Conservation (phyloP, 2,113 vertebrate genomes). For the Trematocara zebra region DNA sequence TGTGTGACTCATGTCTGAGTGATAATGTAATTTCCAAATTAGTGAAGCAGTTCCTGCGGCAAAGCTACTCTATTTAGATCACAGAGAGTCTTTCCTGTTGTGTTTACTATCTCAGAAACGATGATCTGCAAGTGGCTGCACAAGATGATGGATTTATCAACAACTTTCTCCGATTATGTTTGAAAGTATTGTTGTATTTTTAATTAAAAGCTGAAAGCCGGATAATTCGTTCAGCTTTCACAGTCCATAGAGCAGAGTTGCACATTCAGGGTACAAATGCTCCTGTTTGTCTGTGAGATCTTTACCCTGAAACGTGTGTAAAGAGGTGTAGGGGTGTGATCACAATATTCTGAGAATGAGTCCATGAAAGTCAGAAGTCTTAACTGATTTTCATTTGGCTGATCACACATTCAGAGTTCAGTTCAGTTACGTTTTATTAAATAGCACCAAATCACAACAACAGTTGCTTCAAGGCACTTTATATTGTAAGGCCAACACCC, state of each 20-base stretch:
- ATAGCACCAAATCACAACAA: neutral
- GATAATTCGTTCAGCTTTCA: neutral
- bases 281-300: neutral
- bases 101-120: neutral
- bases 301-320: neutral
- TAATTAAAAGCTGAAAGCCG: neutral
- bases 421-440: neutral
- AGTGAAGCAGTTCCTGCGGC: neutral
- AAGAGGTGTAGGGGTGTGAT: neutral
- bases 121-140: neutral
- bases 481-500: neutral
- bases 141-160: neutral
- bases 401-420: neutral
- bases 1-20: neutral
- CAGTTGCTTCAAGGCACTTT: neutral
- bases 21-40: neutral
- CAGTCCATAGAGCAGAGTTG: neutral
- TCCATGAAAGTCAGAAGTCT: neutral
- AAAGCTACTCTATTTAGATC: neutral
- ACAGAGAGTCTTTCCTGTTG: neutral
- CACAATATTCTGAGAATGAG: neutral
- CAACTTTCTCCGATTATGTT: neutral
- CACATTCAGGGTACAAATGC: neutral
- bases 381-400: neutral
- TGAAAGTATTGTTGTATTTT: neutral